These are phyloP conservation scores for Macrosteles quadrilineatus DNA, from an alignment of 1,140 invertebrate species.

Conservation along the genomic window DNA sequence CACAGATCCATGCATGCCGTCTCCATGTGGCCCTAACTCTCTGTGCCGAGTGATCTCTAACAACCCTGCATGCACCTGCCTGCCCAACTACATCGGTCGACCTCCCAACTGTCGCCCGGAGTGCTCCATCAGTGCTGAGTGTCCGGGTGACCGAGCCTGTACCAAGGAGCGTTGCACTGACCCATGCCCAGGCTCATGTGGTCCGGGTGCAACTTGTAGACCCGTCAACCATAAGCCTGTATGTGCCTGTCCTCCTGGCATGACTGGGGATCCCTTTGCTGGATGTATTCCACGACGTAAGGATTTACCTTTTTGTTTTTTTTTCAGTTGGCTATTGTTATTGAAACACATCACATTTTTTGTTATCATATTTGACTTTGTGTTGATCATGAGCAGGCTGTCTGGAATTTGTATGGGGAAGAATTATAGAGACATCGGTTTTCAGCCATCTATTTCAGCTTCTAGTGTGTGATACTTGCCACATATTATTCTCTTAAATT, in stretches of 20 bases:
- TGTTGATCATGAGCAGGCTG: too few species aligned
- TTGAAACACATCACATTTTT: too few species aligned
- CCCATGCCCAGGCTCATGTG: slow-evolving; percentile 74
- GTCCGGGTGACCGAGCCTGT: slow-evolving; percentile 68
- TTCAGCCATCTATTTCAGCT: too few species aligned
- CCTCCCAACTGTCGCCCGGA: slow-evolving; percentile 75
- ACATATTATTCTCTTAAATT: too few species aligned
- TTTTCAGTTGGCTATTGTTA: neutral
- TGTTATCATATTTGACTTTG: too few species aligned
- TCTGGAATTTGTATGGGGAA: too few species aligned
- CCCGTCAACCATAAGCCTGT: slow-evolving; percentile 73
- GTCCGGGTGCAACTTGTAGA: slow-evolving; percentile 70
- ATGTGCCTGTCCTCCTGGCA: slow-evolving; percentile 70
- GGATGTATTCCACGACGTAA: slow-evolving; percentile 64
- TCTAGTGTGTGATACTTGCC: too few species aligned
- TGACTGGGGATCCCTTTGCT: slow-evolving; percentile 74
- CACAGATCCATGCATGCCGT: slow-evolving; percentile 63
- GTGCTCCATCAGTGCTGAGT: slow-evolving; percentile 72
- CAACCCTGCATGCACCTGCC: slow-evolving; percentile 75
- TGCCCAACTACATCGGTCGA: slow-evolving; percentile 69
- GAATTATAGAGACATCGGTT: too few species aligned
- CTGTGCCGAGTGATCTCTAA: slow-evolving; percentile 71
- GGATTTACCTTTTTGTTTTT: slow-evolving; percentile 39
- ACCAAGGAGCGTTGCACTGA: slow-evolving; percentile 71
- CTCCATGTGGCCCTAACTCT: slow-evolving; percentile 80